Evolutionary conservation across 2,797 vertebrate genomes (phyloP), one percentile per base, ranked within the genome.

Genomic region (Sylvilagus floridanus): DNA sequence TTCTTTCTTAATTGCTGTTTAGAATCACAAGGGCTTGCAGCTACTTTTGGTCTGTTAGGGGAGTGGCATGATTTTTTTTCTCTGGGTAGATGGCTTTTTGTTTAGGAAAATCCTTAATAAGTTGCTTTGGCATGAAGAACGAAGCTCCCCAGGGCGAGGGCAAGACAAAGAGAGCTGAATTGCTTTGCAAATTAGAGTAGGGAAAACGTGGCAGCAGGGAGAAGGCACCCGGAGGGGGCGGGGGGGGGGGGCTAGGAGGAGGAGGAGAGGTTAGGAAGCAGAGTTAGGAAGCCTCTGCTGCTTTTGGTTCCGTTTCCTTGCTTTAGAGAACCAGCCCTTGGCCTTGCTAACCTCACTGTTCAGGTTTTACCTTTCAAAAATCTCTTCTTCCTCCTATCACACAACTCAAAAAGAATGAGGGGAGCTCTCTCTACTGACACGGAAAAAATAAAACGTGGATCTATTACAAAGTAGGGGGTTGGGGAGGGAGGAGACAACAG

Each of bases 81-180:
- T 96, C 96, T 30, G 92, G 30, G 84, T 93, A 95, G 82, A 94
- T 69, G 37, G 52, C 62, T 96, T 88, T 97, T 96, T 96, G 91
- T 95, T 95, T 96, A 94, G 93, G 87, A 96, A 97, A 96, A 96
- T 91, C 89, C 93, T 95, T 97, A 95, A 78, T 96, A 97, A 96
- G 85, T 96, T 95, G 96, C 88, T 96, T 97, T 91, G 65, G 88
- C 94, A 52, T 90, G 84, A 94, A 96, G 93, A 96, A 96, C 68
- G 94, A 95, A 83, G 73, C 69, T 92, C 93, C 92, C 96, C 35
- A 72, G 87, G 90, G 94, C 68, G 62, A 94, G 82, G 37, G 30
- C 84, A 90, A 94, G 87, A 95, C 84, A 94, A 91, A 92, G 79
- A 88, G 73, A 77, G 50, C 60, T 52, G 90, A 96, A 71, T 10